Conservation (phyloP, 2,888 invertebrate genomes). For the Stictocephala bisonia region DNA sequence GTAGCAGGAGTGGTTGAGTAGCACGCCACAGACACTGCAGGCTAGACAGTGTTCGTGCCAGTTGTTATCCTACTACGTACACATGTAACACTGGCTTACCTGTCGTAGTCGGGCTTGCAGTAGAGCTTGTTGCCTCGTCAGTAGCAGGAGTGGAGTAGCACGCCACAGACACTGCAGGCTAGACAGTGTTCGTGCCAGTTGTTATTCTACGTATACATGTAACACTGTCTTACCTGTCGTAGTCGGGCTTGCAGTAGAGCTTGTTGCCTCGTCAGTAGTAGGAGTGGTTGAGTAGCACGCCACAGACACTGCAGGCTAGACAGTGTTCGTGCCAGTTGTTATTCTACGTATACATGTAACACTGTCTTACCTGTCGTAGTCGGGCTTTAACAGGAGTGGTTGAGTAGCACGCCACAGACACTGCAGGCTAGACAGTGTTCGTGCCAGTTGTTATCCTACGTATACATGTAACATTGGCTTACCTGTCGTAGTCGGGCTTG, state of each 20-base stretch:
- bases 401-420: no score
- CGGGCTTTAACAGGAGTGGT: no score
- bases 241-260: slow-evolving; percentile 96
- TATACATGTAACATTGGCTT: slow-evolving; percentile 64
- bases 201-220: no score
- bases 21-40: slow-evolving; percentile 93
- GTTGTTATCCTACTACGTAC: no score
- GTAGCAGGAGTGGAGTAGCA: slow-evolving; percentile 94
- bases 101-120: slow-evolving; percentile 97
- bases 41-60: slow-evolving; percentile 98
- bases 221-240: slow-evolving; percentile 81
- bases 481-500: slow-evolving; percentile 97
- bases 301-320: slow-evolving; percentile 94
- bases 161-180: slow-evolving; percentile 93
- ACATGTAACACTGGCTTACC: slow-evolving; percentile 76
- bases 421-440: no score
- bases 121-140: slow-evolving; percentile 93
- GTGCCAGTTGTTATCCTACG: no score
- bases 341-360: no score
- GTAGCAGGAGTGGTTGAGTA: slow-evolving; percentile 94
- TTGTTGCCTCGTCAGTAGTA: slow-evolving; percentile 96
- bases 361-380: no score
- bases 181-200: slow-evolving; percentile 99
- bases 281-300: slow-evolving; percentile 87
- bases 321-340: slow-evolving; percentile 99